phyloP scores from a whole-genome alignment of 2,797 vertebrate genomes.

The Ispidina picta region DNA sequence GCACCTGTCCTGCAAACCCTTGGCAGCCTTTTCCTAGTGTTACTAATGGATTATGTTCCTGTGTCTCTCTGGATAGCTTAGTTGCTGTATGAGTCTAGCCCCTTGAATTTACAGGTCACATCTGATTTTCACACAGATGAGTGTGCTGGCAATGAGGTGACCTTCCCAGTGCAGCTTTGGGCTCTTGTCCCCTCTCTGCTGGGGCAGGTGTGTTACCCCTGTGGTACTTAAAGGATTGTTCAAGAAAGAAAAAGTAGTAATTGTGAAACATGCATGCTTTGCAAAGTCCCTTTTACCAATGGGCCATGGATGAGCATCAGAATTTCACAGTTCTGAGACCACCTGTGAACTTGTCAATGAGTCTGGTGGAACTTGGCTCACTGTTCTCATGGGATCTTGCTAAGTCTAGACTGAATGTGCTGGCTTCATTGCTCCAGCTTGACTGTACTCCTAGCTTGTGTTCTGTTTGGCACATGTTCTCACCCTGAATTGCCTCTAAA shows the following conservation, averaged over 20 bases:
- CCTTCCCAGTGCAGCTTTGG: not conserved
- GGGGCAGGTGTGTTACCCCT: not conserved
- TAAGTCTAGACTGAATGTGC: not conserved
- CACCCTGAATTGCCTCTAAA: not conserved
- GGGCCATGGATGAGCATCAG: not conserved
- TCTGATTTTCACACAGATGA: not conserved
- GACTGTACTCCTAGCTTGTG: not conserved
- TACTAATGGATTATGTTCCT: not conserved
- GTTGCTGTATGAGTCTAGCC: not conserved
- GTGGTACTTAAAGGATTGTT: not conserved
- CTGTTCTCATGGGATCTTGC: not conserved
- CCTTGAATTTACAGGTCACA: not conserved
- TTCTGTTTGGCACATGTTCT: not conserved
- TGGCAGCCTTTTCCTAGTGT: not conserved
- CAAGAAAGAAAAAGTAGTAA: not conserved
- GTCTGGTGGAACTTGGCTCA: not conserved
- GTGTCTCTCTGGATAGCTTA: not conserved
- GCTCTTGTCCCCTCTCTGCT: not conserved
- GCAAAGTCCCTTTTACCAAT: not conserved
- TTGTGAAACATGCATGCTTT: not conserved
- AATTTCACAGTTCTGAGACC: not conserved
- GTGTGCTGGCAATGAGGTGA: not conserved
- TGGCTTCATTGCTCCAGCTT: not conserved
- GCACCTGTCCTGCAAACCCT: not conserved
- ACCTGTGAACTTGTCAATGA: not conserved